These are phyloP conservation scores for Platyscapa corneri DNA, from an alignment of 1,140 invertebrate species.

Conservation along the genomic window DNA sequence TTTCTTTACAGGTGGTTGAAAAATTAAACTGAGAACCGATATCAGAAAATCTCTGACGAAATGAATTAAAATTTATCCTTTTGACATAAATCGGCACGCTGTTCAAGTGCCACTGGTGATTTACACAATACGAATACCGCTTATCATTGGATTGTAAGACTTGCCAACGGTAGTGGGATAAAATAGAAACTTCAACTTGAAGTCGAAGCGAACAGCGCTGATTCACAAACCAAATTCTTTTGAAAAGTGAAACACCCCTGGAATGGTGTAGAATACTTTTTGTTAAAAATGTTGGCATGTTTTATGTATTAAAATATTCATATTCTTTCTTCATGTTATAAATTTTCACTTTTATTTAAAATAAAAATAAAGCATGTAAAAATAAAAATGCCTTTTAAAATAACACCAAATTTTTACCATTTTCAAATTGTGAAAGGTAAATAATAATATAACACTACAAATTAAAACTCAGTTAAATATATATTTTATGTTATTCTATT, in stretches of 20 bases:
- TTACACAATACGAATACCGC: neutral
- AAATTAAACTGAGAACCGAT: neutral
- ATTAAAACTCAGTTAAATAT: neutral
- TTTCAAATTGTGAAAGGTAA: too few relatives aligned
- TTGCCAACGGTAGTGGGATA: slow-evolving; percentile 8
- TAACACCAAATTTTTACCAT: too few relatives aligned
- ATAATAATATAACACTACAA: too few relatives aligned
- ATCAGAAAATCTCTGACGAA: too few relatives aligned
- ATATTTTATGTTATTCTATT: neutral
- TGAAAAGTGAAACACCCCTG: neutral
- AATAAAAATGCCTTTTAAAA: neutral
- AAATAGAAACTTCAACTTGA: neutral
- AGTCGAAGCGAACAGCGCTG: neutral
- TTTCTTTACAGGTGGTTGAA: neutral
- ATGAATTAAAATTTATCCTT: neutral
- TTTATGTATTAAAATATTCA: neutral
- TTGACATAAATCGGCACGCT: neutral
- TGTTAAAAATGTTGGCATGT: neutral
- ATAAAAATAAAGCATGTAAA: too few relatives aligned
- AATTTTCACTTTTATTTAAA: too few relatives aligned
- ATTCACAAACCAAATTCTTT: neutral
- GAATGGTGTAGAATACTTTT: neutral
- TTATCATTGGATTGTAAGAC: neutral
- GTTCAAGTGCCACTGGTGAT: neutral
- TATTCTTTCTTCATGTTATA: neutral